These are phyloP conservation scores for Cantharis rufa DNA, from an alignment of 2,888 invertebrate species.

Conservation along the genomic window DNA sequence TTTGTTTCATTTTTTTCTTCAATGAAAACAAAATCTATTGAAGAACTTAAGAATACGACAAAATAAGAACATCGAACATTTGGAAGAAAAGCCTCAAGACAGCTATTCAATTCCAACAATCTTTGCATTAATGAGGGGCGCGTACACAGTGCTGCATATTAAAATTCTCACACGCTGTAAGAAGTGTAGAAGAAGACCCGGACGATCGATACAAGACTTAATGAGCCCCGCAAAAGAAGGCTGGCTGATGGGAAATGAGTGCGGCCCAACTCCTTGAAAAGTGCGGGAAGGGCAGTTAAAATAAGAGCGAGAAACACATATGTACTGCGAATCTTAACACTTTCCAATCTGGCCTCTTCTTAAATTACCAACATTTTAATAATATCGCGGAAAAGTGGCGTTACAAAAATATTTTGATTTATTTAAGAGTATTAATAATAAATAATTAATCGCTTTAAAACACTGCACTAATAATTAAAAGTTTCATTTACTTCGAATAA, in stretches of 20 bases:
- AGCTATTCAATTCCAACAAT: constrained; percentile 48
- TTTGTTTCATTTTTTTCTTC: background rate
- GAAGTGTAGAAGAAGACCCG: constrained; percentile 48
- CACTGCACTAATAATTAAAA: background rate
- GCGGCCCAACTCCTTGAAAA: constrained; percentile 29
- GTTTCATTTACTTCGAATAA: background rate
- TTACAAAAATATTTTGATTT: background rate
- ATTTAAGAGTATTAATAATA: background rate
- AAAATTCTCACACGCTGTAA: constrained; percentile 54
- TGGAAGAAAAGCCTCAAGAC: constrained; percentile 38
- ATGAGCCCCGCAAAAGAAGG: constrained; percentile 55
- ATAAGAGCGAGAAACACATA: constrained; percentile 36
- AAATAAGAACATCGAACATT: constrained; percentile 26
- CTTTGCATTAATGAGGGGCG: constrained; percentile 54
- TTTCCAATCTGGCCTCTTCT: constrained; percentile 5
- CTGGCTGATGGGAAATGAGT: constrained; percentile 44
- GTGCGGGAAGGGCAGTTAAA: constrained; percentile 35
- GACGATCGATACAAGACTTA: constrained; percentile 53
- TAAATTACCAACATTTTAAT: background rate
- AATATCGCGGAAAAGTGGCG: background rate
- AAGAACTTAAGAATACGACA: constrained; percentile 4
- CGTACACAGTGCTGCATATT: constrained; percentile 52
- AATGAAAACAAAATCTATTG: constrained; percentile 4
- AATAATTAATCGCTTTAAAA: background rate
- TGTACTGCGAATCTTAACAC: constrained; percentile 27